phyloP scores from a whole-genome alignment of 2,888 invertebrate species.

The Epistrophe grossulariae region DNA sequence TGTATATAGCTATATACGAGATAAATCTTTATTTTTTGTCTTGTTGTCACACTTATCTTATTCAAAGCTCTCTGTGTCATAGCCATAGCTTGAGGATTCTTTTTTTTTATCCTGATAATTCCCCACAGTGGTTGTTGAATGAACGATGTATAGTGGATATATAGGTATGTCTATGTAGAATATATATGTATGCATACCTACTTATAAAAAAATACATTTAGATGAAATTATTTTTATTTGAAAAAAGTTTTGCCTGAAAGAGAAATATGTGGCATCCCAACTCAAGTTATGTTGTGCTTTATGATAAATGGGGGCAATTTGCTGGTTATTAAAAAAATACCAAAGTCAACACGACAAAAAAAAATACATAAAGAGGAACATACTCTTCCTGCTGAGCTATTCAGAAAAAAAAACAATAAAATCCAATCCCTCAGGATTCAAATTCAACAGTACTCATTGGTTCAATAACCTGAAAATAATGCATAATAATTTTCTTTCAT shows the following conservation, averaged over 20 bases:
- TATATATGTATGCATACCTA: neutral
- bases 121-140: conserved; percentile 27
- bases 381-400: neutral
- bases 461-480: conserved; percentile 33
- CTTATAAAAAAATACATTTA: conserved; percentile 14
- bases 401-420: neutral
- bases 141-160: conserved; percentile 3
- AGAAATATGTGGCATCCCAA: neutral
- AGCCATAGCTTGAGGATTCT: conserved; percentile 9
- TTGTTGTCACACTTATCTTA: conserved; percentile 37
- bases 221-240: conserved; percentile 23
- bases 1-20: neutral
- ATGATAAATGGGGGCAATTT: conserved; percentile 31
- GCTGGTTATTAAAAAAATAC: neutral
- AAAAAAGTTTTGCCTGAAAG: neutral
- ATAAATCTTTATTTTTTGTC: conserved; percentile 20
- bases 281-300: conserved; percentile 1
- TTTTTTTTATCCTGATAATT: conserved; percentile 16
- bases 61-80: conserved; percentile 25
- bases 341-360: conserved; percentile 9
- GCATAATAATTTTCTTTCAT: neutral
- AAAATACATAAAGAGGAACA: neutral
- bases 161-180: neutral
- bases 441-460: conserved; percentile 5
- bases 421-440: neutral